Base-by-base conservation (phyloP, 2,888 invertebrate genomes). In the Eupeodes luniger region DNA sequence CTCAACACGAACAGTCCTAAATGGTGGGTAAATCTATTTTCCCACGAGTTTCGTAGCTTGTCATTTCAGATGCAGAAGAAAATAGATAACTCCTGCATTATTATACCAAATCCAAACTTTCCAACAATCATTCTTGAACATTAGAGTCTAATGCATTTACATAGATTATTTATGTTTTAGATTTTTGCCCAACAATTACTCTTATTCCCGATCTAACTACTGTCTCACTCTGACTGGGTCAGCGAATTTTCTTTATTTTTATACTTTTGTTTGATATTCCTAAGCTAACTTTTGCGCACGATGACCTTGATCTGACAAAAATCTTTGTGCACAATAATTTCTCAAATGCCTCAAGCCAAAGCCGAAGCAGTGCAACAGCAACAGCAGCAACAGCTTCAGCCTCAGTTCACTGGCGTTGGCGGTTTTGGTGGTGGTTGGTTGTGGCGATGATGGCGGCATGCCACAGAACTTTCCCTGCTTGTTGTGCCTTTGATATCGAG, bases 221-320 rank as follows among this genome's bases (percentile, higher is more conserved):
- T 66, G 34, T n/a, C 36, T 36, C 61, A 62, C 51, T 27, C 27
- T 27, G 70, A 83, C 70, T 83, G 70, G 83, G 79, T 76, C 79
- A 76, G 70, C 49, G 51, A 49, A 70, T 70, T 57, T 70, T 53
- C 55, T 57, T 34, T 72, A 27, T 27, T 27, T 27, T 27, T 27
- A 27, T 27, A 27, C 27, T 27, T 27, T 27, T 27, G 27, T 70
- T 27, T 72, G 53, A 47, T 72, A 79, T 69, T 76, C 76, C 49
- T 40, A 57, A 40, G 44, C 19, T 5, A 47, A 34, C 16, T 34
- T 27, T 27, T 9, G 53, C 27, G 19, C 72, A 74, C 36, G 61
- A 82, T 87, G 83, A 67, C 83, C 88, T 88, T 88, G 85, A 87
- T 87, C 76, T 74, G 78, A 85, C 70, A 85, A 78, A 85, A 78